These are phyloP conservation scores for Tetramorium simillimum DNA, from an alignment of 1,140 invertebrate species.

Conservation along the genomic window DNA sequence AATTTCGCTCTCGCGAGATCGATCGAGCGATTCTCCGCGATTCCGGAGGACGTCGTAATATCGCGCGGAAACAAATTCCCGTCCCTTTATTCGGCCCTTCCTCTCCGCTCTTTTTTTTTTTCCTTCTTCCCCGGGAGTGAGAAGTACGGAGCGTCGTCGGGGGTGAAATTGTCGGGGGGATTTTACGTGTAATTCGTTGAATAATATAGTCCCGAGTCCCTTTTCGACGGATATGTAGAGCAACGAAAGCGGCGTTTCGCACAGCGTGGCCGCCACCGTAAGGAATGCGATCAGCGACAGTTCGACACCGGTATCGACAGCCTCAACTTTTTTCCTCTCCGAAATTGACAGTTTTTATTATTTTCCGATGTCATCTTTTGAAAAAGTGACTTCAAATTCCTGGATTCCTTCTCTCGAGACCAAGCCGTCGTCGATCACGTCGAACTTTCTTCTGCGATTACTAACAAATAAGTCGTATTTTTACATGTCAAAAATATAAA, in stretches of 20 bases:
- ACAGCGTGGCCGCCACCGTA: neutral
- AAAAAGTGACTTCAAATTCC: neutral
- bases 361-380: neutral
- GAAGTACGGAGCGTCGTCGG: neutral
- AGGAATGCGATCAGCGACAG: neutral
- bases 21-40: neutral
- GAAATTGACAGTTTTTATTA: neutral
- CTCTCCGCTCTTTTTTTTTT: neutral
- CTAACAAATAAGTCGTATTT: neutral
- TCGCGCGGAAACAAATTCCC: constrained; percentile 9
- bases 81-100: no score
- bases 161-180: neutral
- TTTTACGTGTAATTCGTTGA: constrained; percentile 64
- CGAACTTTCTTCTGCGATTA: neutral
- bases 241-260: neutral
- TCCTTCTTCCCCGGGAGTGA: neutral
- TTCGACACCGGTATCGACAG: neutral
- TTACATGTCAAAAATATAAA: neutral
- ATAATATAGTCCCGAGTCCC: constrained; percentile 11
- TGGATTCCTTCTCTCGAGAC: neutral
- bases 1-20: constrained; percentile 1
- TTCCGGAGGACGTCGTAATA: constrained; percentile 1
- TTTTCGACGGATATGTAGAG: constrained; percentile 1
- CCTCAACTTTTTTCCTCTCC: neutral
- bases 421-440: neutral